A percentile compares a stretch with the other conserved stretches of the same genome.
Conservation (phyloP, 2,888 invertebrate genomes). For the Drosophila neutralis region DNA sequence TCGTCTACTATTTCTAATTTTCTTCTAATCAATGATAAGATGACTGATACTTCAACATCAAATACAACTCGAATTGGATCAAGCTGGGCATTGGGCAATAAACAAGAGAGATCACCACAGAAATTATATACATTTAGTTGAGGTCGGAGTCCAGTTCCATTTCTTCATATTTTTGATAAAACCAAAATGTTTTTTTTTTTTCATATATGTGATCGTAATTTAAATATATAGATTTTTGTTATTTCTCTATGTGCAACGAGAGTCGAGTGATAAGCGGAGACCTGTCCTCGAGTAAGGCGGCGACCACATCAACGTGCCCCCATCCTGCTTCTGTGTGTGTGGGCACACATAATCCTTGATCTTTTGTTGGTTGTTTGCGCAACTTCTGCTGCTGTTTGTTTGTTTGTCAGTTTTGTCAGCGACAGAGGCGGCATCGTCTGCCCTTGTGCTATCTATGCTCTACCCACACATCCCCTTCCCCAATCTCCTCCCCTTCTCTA, state of each 20-base stretch:
- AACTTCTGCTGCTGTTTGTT: conserved; percentile 61
- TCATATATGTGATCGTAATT: background rate
- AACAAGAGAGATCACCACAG: background rate
- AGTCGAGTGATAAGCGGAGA: conserved; percentile 26
- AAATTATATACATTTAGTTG: background rate
- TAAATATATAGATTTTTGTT: background rate
- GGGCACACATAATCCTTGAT: conserved; percentile 77
- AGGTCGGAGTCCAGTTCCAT: background rate
- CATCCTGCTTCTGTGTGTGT: conserved; percentile 1
- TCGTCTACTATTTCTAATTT: background rate
- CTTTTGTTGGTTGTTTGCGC: conserved; percentile 82
- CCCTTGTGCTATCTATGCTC: conserved; percentile 2
- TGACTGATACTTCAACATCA: background rate
- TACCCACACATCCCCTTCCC: background rate
- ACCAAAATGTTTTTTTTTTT: background rate
- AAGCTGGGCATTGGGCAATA: background rate
- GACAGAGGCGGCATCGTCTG: conserved; percentile 24
- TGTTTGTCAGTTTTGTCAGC: conserved; percentile 54
- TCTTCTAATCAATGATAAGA: background rate
- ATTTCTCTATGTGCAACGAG: background rate
- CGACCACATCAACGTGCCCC: conserved; percentile 55
- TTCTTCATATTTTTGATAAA: background rate
- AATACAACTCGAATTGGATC: background rate
- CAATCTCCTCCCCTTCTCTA: background rate
- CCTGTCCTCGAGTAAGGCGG: conserved; percentile 21